Percentiles rank a stretch among this genome's conserved stretches.
Evolutionary conservation across 1,140 invertebrate species (phyloP).

Genomic region (Monomorium pharaonis): DNA sequence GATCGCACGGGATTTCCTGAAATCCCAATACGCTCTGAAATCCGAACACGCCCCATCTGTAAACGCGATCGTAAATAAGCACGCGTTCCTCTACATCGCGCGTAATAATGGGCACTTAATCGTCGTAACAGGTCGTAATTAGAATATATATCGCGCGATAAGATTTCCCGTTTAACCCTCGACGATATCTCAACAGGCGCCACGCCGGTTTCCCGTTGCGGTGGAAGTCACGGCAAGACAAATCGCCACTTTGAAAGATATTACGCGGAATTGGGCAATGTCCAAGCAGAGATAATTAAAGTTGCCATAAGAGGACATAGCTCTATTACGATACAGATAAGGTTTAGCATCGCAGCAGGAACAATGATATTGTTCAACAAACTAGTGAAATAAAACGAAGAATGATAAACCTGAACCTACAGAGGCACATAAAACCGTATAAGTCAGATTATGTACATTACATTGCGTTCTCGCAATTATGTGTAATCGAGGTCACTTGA

Average conservation of each 20-base stretch:
- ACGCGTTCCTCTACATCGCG: neutral
- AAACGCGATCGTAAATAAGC: conserved; percentile 15
- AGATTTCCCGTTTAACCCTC: neutral
- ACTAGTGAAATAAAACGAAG: neutral
- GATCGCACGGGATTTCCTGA: neutral
- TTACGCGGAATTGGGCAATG: conserved; percentile 12
- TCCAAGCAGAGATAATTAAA: neutral
- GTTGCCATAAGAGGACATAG: neutral
- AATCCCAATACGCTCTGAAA: neutral
- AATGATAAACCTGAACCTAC: neutral
- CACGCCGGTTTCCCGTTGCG: neutral
- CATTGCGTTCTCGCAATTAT: neutral
- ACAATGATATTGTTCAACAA: neutral
- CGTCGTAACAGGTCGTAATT: neutral
- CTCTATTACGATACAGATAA: neutral
- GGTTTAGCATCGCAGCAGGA: neutral
- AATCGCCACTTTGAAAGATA: neutral
- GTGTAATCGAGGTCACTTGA: neutral
- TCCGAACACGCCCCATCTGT: neutral
- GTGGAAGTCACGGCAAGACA: neutral
- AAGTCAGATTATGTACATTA: conserved; percentile 5
- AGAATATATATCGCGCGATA: neutral
- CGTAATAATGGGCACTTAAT: conserved; percentile 6
- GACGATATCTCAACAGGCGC: neutral
- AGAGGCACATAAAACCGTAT: neutral